Evolutionary conservation across 2,888 invertebrate species (phyloP).

Genomic region (Ormyrus thymus): DNA sequence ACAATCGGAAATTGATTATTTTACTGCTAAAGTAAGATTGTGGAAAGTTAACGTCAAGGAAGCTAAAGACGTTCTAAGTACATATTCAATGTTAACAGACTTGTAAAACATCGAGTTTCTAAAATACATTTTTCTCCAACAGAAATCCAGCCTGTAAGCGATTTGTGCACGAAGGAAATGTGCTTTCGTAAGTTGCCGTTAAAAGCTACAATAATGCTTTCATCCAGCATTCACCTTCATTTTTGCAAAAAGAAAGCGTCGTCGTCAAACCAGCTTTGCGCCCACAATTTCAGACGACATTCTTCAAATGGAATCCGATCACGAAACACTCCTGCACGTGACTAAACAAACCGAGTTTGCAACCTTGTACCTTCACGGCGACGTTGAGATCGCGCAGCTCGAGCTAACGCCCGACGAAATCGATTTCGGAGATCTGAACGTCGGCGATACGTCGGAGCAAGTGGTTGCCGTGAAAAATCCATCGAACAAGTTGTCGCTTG

Average conservation of each 20-base stretch:
- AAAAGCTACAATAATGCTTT: too few species aligned
- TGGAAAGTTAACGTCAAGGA: conserved; percentile 61
- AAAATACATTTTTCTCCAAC: too few species aligned
- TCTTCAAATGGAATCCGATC: too few species aligned
- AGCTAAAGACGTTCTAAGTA: conserved; percentile 59
- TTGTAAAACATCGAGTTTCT: too few species aligned
- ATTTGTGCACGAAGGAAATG: too few species aligned
- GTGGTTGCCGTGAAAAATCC: conserved; percentile 75
- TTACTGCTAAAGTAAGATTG: conserved; percentile 63
- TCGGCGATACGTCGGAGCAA: conserved; percentile 72
- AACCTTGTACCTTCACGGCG: conserved; percentile 78
- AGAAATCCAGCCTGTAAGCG: too few species aligned
- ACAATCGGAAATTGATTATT: conserved; percentile 50
- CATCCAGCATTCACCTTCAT: too few species aligned
- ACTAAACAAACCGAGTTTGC: conserved; percentile 55
- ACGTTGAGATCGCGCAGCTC: conserved; percentile 76
- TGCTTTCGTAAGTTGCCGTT: too few species aligned
- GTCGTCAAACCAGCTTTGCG: too few species aligned
- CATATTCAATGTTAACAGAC: neutral
- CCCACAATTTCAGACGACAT: too few species aligned
- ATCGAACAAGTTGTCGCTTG: conserved; percentile 73
- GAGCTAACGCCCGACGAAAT: conserved; percentile 76
- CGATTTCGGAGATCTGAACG: conserved; percentile 74
- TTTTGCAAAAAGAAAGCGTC: too few species aligned
- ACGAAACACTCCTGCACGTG: too few species aligned